Evolutionary conservation across 2,113 vertebrate genomes (phyloP), one percentile per base, ranked within the genome.

Genomic region (Corythornis madagascariensis): DNA sequence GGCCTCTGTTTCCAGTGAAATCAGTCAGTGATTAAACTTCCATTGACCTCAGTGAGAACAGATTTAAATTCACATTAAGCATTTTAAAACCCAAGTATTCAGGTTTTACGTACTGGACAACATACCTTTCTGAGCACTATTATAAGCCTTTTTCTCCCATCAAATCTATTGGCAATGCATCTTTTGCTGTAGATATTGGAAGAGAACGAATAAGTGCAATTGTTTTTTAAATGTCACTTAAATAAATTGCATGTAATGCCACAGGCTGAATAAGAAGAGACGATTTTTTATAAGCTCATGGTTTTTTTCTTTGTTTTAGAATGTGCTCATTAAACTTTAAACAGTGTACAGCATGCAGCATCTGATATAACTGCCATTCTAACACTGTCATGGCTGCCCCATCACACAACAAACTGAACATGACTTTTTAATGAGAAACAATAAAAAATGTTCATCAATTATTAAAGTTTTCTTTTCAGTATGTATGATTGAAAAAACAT

Each of bases 361-460:
- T 79, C 86, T 28, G 20, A 61, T 40, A 65, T 9, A 96, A 92
- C 66, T 71, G 59, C 47, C 2, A 1, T 50, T 83, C 81, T 80
- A 93, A 80, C 75, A 42, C 35, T 56, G 80, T 89, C 63, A 16
- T 67, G 91, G 94, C 90, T 92, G 89, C 80, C 66, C 74, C 63
- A 69, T 91, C 93, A 85, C 52, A 55, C 86, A 92, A 92, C 91
- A 95, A 96, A 95, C 64, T 7, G 14, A 93, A 89, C 71, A 96
- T 96, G 94, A 96, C 84, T 96, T 96, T 97, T 98, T 97, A 83
- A 97, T 97, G 89, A 97, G 92, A 94, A 94, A 95, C 75, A 91
- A 94, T 94, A 95, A 93, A 94, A 96, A 87, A 76, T 42, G 18
- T 11, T 94, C 83, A 97, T 97, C 88, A 95, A 96, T 96, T 97